phyloP scores from a whole-genome alignment of 2,888 invertebrate genomes.

The Pandemis heparana region DNA sequence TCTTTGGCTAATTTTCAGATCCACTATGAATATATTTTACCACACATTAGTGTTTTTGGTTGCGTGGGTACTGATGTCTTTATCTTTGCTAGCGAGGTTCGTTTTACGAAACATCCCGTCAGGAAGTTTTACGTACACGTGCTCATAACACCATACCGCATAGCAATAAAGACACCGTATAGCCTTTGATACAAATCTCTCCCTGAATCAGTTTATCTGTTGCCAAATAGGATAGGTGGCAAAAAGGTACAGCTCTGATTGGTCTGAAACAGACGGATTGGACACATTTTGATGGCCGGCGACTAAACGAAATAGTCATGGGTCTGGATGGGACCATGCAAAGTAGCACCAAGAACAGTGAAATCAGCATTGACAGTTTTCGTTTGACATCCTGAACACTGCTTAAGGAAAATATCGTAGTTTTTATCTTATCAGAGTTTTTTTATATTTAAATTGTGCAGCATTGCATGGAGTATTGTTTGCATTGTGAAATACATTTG shows the following conservation, averaged over 20 bases:
- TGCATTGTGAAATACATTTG: too few species aligned
- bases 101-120: too few species aligned
- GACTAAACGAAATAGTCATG: conserved; percentile 61
- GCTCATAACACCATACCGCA: too few species aligned
- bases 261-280: conserved; percentile 60
- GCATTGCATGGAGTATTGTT: too few species aligned
- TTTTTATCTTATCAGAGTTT: too few species aligned
- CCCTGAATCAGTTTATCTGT: conserved; percentile 11
- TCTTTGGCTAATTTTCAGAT: too few species aligned
- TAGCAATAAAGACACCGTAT: background rate
- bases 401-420: background rate
- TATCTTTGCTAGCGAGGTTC: too few species aligned
- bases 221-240: conserved; percentile 22
- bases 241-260: conserved; percentile 47
- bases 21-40: too few species aligned
- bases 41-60: too few species aligned
- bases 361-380: background rate
- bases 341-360: conserved; percentile 43
- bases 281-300: conserved; percentile 65
- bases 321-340: conserved; percentile 44
- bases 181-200: background rate
- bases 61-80: too few species aligned
- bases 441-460: too few species aligned
- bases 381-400: background rate
- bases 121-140: too few species aligned